Conservation (phyloP, 2,797 vertebrate species). For the Petrocephalus schoutedeni region DNA sequence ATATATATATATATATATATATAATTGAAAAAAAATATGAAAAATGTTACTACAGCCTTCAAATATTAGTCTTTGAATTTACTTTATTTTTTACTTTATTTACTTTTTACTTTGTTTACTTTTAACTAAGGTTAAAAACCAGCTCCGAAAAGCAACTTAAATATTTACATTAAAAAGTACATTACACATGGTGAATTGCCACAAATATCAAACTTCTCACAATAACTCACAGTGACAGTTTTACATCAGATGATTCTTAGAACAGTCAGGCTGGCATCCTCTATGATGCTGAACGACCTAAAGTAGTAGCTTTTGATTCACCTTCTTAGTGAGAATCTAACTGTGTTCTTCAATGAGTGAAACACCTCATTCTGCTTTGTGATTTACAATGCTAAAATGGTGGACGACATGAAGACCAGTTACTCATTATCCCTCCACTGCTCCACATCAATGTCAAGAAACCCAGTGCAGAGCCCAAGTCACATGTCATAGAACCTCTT, state of each 20-base stretch:
- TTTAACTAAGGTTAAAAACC: too few species aligned
- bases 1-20: too few species aligned
- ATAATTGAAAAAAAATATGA: too few species aligned
- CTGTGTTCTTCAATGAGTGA: not conserved
- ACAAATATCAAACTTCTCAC: not conserved
- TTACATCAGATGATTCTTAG: not conserved
- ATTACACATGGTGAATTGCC: not conserved
- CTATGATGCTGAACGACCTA: not conserved
- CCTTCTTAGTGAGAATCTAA: not conserved
- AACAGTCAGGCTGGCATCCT: not conserved
- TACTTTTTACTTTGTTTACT: too few species aligned
- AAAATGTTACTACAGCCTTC: too few species aligned
- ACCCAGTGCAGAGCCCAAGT: not conserved
- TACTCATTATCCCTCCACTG: not conserved
- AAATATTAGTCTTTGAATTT: too few species aligned
- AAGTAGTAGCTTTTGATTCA: not conserved
- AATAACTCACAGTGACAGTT: not conserved
- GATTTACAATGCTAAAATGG: not conserved
- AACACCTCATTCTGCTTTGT: not conserved
- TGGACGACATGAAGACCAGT: not conserved
- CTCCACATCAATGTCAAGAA: not conserved
- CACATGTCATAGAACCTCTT: not conserved
- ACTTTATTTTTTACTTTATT: too few species aligned
- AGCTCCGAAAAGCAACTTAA: too few species aligned
- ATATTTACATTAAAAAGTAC: not conserved